Evolutionary conservation across 2,113 vertebrate species (phyloP), one percentile per base, ranked within the genome.

Genomic region (Callionymus lyra): DNA sequence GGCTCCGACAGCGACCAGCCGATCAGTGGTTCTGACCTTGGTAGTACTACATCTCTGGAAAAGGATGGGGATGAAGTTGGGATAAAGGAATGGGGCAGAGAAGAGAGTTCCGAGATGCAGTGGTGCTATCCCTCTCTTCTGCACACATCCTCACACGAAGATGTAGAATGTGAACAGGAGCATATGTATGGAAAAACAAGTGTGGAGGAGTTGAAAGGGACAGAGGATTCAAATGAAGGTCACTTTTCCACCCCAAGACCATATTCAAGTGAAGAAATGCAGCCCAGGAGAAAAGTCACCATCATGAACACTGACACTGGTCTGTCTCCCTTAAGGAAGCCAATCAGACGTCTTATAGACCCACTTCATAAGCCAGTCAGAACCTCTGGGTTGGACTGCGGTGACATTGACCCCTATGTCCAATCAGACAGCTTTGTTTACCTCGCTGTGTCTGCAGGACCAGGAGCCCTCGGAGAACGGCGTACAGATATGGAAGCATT

Each of bases 361-460:
- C 70, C 68, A 6, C 72, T 62, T 12, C 77, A 78, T 49, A 80
- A 78, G 18, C 65, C 72, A 35, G 54, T 71, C 38, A 63, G 70
- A 66, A 76, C 42, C 56, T 68, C 59, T 35, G 72, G 79, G 38
- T 62, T 83, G 36, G 78, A 84, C 60, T 81, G 81, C 18, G 63
- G 70, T 2, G 81, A 86, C 51, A 16, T 84, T 18, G 85, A 87
- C 66, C 80, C 85, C 6, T 87, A 85, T 10, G 76, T 82, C 17
- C 74, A 83, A 0, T 82, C 84, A 0, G 85, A 87, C 38, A 87
- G 84, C 63, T 87, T 87, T 50, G 82, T 87, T 45, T 87, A 87
- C 61, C 74, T 87, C 8, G 85, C 85, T 0, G 85, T 87, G 19
- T 84, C 85, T 9, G 76, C 77, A 16, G 58, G 74, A 34, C 67